These are phyloP conservation scores for Micromussa lordhowensis DNA, from an alignment of 92 coral and sea anemone genomes.

Conservation along the genomic window DNA sequence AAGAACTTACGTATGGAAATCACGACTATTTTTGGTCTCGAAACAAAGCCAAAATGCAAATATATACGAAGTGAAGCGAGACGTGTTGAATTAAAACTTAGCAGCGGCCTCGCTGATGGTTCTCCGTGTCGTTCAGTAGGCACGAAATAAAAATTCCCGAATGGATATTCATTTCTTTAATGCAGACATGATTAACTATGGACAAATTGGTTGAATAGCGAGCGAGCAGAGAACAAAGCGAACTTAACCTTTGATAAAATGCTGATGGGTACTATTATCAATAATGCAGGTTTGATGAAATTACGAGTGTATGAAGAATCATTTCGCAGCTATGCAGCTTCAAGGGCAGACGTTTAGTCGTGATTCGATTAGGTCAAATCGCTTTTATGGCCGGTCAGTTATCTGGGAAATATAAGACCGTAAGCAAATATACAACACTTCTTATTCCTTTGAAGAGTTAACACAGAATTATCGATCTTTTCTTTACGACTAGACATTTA, in stretches of 20 bases:
- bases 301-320: conserved; percentile 66
- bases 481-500: conserved; percentile 71
- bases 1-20: conserved; percentile 53
- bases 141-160: conserved; percentile 27
- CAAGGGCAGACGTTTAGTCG: conserved; percentile 65
- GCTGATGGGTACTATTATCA: conserved; percentile 64
- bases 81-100: conserved; percentile 48
- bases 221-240: conserved; percentile 61
- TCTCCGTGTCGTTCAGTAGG: neutral
- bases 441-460: conserved; percentile 53
- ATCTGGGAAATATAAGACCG: conserved; percentile 66
- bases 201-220: conserved; percentile 77
- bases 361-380: conserved; percentile 83
- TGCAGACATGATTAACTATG: conserved; percentile 62
- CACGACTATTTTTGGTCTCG: conserved; percentile 52
- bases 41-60: conserved; percentile 95
- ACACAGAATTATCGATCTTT: conserved; percentile 65
- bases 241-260: conserved; percentile 76
- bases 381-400: conserved; percentile 44
- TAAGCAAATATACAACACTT: conserved; percentile 63
- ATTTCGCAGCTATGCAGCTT: conserved; percentile 48
- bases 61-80: conserved; percentile 39
- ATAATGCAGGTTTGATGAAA: conserved; percentile 74
- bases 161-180: conserved; percentile 39
- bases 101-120: neutral